Evolutionary conservation across 2,888 invertebrate species (phyloP), one percentile per base, ranked within the genome.

Genomic region (Orthosia gothica): DNA sequence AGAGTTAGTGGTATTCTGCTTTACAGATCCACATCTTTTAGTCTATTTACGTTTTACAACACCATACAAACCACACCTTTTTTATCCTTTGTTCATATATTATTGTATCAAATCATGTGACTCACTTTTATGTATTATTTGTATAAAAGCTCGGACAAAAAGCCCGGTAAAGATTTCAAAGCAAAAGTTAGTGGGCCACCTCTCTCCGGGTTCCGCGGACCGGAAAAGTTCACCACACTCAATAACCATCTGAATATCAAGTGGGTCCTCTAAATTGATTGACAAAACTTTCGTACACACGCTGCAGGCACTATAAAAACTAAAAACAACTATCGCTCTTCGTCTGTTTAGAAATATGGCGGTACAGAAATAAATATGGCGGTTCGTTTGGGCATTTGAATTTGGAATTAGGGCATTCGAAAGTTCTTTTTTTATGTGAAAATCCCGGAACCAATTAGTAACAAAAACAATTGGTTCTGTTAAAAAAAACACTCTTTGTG

Each of bases 281-380:
- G 58, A 93, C 1, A n/a, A 92, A 93, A 90, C 88, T 90, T 91
- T 86, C 81, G 83, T 85, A 86, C 80, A 78, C 82, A 81, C 70
- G 78, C 84, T 79, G 61, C 55, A 52, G 71, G 71, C 71, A 79
- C 70, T 75, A 76, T 67, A 70, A 74, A 81, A 73, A 75, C 69
- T 69, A 83, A 57, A 80, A 77, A 81, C 62, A 75, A 78, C 74
- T 74, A 83, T 80, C 58, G 70, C 40, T 70, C 26, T 61, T 66
- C 64, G 61, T 78, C 54, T 70, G 23, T 50, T 63, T 32, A 59
- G 45, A 32, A 74, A 79, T 73, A 64, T 64, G 40, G 20, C 50
- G 54, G 54, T 9, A 58, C 20, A 20, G 9, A 63, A 82, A 67
- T 59, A 40, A 57, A 63, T n/a, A n/a, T 32, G 26, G 18, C 11